Base-by-base conservation (phyloP, 2,888 invertebrate genomes). In the Abscondita cerata region DNA sequence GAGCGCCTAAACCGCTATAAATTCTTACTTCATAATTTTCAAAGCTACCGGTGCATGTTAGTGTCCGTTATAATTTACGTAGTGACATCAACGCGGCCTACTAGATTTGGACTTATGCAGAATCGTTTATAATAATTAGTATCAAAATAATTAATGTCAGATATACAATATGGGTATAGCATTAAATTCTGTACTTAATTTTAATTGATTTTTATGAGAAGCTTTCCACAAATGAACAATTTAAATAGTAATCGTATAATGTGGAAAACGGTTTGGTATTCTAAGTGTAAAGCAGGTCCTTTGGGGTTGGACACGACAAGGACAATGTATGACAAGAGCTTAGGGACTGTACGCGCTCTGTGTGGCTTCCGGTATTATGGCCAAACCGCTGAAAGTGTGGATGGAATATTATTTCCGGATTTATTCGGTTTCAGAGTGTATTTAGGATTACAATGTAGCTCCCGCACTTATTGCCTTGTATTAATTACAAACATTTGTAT, bases 381-480 rank as follows among this genome's bases (percentile, higher is more conserved):
- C 59, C 36, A 64, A 60, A 64, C 60, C 64, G 60, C 64, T 57
- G 64, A 61, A 64, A 64, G 60, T 60, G 64, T 54, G 64, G 60
- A 55, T 57, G 57, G 67, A 67, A 67, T 67, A 67, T 67, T 67
- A 67, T 67, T 67, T 67, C 67, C 67, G 67, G 67, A 67, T 65
- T 67, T 67, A 65, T 67, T 62, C 54, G 61, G 55, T 56, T 59
- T 58, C 52, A 52, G 56, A 58, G 59, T 59, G 55, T 62, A 62
- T 62, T 62, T 62, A 59, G 62, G 62, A 55, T 62, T 62, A 59
- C 55, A 41, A 54, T 54, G 31, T 59, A 62, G 51, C 33, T 44
- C 54, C 41, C 31, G 16, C 52, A 62, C 59, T 59, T 54, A 59
- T 62, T 57, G 57, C 53, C 51, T 59, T 58, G 31, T 59, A 62